phyloP scores from a whole-genome alignment of 2,797 vertebrate species.

The Melanogrammus aeglefinus region DNA sequence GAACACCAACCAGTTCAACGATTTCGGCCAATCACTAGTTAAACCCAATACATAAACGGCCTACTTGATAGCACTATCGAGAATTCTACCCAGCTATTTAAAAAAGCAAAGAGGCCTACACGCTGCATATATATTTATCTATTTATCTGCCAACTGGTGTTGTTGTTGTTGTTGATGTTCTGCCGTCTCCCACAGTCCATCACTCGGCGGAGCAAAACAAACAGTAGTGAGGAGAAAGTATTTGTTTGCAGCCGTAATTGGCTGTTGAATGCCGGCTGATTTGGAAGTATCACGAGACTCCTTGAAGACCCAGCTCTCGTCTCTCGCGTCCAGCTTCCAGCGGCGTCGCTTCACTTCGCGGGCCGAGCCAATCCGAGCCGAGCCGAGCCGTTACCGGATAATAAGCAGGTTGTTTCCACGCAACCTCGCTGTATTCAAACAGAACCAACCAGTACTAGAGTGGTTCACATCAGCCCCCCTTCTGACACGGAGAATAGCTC shows the following conservation, averaged over 20 bases:
- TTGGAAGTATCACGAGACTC: background rate
- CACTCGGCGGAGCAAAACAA: background rate
- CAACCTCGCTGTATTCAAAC: no score
- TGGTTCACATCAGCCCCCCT: no score
- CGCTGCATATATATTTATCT: background rate
- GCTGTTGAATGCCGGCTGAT: slow-evolving; percentile 1
- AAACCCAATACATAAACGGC: background rate
- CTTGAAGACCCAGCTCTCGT: background rate
- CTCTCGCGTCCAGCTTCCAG: background rate
- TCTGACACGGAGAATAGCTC: no score
- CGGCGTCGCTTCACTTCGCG: background rate
- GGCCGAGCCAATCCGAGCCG: background rate
- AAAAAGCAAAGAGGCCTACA: background rate
- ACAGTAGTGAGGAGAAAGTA: background rate
- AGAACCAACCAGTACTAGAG: no score
- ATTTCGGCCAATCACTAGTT: background rate
- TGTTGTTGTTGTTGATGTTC: background rate
- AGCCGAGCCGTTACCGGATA: background rate
- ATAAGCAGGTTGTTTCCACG: no score
- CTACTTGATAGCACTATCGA: background rate
- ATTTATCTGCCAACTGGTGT: background rate
- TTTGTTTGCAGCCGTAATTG: slow-evolving; percentile 1
- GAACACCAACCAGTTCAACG: no score
- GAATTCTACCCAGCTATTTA: background rate
- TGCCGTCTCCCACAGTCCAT: background rate